Percentiles rank a stretch among this genome's conserved stretches.
These are phyloP conservation scores for Indri indri DNA, from an alignment of 2,113 vertebrate genomes.

Conservation along the genomic window DNA sequence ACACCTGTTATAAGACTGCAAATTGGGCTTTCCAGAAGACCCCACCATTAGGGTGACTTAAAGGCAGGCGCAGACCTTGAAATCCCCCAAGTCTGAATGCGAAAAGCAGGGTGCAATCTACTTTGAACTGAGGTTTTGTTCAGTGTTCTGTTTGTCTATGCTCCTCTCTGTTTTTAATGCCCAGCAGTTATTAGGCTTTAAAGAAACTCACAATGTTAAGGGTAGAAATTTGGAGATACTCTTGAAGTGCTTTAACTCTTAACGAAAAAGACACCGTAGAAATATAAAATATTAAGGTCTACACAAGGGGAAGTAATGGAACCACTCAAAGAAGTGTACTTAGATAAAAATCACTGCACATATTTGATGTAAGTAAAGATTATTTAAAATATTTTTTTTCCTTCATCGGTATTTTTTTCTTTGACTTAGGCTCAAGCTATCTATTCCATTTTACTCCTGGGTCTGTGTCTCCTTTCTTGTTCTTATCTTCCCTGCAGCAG, in stretches of 20 bases:
- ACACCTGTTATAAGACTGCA: background rate
- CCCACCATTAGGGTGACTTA: background rate
- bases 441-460: background rate
- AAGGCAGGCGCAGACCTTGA: background rate
- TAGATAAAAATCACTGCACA: background rate
- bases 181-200: background rate
- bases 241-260: background rate
- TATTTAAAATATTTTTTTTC: background rate
- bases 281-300: background rate
- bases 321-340: background rate
- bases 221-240: background rate
- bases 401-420: background rate
- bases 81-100: background rate
- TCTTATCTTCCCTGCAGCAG: too few relatives aligned
- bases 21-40: background rate
- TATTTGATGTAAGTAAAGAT: background rate
- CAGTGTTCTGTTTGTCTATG: background rate
- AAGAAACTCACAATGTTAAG: background rate
- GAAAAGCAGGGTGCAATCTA: background rate
- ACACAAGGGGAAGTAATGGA: background rate
- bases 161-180: background rate
- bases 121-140: background rate
- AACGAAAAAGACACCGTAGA: background rate
- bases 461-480: background rate
- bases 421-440: background rate